Percentiles rank a stretch among this genome's conserved stretches.
Conservation (phyloP, 2,797 vertebrate species). For the Poecilia gillii region DNA sequence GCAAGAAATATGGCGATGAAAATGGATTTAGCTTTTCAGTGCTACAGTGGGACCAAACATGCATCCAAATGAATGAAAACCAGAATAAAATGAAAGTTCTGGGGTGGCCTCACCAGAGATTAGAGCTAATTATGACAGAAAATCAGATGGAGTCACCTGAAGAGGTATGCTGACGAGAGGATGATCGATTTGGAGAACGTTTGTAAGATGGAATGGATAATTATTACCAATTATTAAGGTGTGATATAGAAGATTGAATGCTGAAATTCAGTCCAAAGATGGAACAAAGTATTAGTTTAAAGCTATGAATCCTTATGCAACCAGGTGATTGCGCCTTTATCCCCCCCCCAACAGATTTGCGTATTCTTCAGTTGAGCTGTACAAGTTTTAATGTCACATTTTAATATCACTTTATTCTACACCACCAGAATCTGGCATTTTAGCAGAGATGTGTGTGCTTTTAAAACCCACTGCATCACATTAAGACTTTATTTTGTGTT, state of each 20-base stretch:
- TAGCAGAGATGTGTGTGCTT: neutral
- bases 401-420: neutral
- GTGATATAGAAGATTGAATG: neutral
- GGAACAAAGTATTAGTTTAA: neutral
- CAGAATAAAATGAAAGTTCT: neutral
- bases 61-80: neutral
- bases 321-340: neutral
- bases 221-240: neutral
- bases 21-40: neutral
- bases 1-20: neutral
- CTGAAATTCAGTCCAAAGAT: neutral
- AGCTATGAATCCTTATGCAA: neutral
- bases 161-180: too few relatives aligned
- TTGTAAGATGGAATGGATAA: neutral
- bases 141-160: neutral
- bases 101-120: neutral
- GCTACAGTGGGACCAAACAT: neutral
- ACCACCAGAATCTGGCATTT: neutral
- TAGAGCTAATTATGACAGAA: neutral
- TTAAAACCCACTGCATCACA: neutral
- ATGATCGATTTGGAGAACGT: neutral
- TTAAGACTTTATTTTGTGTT: neutral
- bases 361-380: neutral
- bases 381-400: neutral
- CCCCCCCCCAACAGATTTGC: neutral